Evolutionary conservation across 2,113 vertebrate genomes (phyloP).

Genomic region (Poeciliopsis occidentalis): DNA sequence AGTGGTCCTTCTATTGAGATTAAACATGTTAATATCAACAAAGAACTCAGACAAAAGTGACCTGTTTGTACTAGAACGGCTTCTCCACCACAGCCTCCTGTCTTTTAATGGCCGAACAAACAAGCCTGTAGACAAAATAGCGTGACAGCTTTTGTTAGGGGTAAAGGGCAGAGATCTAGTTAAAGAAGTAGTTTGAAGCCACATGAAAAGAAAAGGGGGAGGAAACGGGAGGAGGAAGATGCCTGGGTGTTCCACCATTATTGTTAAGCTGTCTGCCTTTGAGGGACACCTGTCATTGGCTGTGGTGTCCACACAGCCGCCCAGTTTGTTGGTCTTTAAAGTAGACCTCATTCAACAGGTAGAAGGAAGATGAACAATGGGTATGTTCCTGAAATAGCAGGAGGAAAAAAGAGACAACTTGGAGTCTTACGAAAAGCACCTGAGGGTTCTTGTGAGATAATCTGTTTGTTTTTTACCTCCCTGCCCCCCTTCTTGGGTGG

Average conservation of each 20-base stretch:
- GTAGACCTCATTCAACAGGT: conserved; percentile 72
- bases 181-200: conserved; percentile 55
- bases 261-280: conserved; percentile 68
- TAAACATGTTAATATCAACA: conserved; percentile 40
- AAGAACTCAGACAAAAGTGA: conserved; percentile 2
- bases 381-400: conserved; percentile 39
- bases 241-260: conserved; percentile 67
- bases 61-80: conserved; percentile 50
- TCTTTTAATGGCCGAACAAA: conserved; percentile 67
- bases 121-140: conserved; percentile 68
- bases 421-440: conserved; percentile 62
- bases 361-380: conserved; percentile 53
- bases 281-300: conserved; percentile 76
- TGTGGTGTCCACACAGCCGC: conserved; percentile 60
- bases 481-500: conserved; percentile 47
- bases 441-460: conserved; percentile 71
- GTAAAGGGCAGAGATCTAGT: conserved; percentile 69
- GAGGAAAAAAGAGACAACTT: conserved; percentile 36
- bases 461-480: conserved; percentile 65
- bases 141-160: conserved; percentile 49
- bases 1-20: conserved; percentile 22
- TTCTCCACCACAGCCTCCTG: conserved; percentile 43
- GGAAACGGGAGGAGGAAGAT: conserved; percentile 44
- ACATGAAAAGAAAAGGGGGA: conserved; percentile 67
- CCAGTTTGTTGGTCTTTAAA: conserved; percentile 63